Percentiles rank a stretch among this genome's conserved stretches.
phyloP scores from a whole-genome alignment of 2,113 vertebrate species.

The Sclerurus mexicanus region DNA sequence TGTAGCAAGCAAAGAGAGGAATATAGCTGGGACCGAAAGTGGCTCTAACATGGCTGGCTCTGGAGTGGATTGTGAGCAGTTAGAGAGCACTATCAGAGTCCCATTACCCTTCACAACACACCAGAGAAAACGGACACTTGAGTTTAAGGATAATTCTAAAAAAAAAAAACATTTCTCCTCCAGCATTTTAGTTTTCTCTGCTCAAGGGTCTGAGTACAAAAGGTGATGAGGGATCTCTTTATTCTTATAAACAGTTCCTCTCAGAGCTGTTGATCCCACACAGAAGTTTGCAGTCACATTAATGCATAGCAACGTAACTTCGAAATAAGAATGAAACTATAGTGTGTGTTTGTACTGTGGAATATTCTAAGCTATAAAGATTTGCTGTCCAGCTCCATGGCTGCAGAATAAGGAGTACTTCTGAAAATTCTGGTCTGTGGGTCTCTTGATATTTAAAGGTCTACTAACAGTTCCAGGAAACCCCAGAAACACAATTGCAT shows the following conservation, averaged over 20 bases:
- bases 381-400: neutral
- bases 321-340: neutral
- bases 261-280: neutral
- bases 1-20: neutral
- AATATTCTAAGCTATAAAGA: neutral
- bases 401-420: neutral
- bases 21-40: neutral
- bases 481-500: neutral
- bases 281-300: neutral
- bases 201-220: neutral
- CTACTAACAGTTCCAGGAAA: neutral
- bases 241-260: neutral
- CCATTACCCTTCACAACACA: neutral
- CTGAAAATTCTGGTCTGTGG: neutral
- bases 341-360: accelerated
- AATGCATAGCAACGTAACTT: neutral
- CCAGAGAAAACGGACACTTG: accelerated
- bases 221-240: neutral
- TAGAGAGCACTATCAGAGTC: neutral
- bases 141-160: neutral
- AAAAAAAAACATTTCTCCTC: neutral
- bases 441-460: neutral
- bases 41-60: accelerated
- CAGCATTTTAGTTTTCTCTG: neutral
- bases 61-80: neutral